Conservation (phyloP, 2,113 vertebrate species). For the Leptobrachium ailaonicum region DNA sequence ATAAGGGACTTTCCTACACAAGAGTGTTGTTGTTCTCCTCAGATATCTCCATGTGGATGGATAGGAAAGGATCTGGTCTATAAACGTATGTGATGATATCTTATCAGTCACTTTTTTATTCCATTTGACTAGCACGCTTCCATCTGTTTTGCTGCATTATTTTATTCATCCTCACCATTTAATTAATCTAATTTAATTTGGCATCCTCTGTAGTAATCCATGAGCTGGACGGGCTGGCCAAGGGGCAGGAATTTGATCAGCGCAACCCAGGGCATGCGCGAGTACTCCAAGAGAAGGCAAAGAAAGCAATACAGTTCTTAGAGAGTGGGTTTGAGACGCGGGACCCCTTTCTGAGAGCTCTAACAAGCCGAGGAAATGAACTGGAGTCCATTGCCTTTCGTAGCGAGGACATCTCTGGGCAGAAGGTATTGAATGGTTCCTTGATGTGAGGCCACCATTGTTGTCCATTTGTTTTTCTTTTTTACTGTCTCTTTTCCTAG, state of each 20-base stretch:
- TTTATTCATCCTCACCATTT: too few species aligned
- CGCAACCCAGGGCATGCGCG: constrained; percentile 76
- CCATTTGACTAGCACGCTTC: too few species aligned
- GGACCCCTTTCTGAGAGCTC: constrained; percentile 84
- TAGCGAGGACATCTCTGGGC: constrained; percentile 93
- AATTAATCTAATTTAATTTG: not conserved
- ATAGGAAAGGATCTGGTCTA: too few species aligned
- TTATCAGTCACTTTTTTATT: too few species aligned
- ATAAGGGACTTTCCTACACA: too few species aligned
- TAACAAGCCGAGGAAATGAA: constrained; percentile 93
- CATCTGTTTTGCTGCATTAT: too few species aligned
- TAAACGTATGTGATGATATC: too few species aligned
- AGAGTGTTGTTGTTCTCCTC: too few species aligned
- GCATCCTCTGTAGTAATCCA: constrained; percentile 83
- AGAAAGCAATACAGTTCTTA: constrained; percentile 85
- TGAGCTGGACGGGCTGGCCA: constrained; percentile 93
- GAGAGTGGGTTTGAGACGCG: constrained; percentile 85
- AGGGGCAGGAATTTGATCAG: constrained; percentile 85
- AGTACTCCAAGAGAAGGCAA: constrained; percentile 89
- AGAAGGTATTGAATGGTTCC: constrained; percentile 74
- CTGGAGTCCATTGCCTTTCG: constrained; percentile 97
- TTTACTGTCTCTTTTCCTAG: too few species aligned
- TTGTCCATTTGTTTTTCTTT: too few species aligned
- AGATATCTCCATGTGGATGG: too few species aligned
- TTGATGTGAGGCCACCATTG: not conserved